Base-by-base conservation (phyloP, 2,888 invertebrate genomes). In the Euphydryas editha region DNA sequence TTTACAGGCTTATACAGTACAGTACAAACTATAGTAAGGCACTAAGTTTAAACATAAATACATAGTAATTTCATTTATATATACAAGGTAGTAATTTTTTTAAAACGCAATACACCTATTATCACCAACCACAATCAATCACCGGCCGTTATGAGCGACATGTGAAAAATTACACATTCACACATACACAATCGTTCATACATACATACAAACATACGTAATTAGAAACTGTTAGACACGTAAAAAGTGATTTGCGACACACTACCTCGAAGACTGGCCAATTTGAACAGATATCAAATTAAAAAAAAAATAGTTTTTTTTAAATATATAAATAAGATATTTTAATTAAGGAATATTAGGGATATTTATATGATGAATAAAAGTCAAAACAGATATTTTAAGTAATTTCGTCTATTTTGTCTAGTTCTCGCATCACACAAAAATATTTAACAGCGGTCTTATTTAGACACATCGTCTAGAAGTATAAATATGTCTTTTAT, bases 121-220 rank as follows among this genome's bases (percentile, higher is more conserved):
- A 51, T 51, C 24, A 24, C 24, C 13, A 20, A 59, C 17, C n/a
- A 17, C 44, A 24, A 24, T 24, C 59, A 17, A 59, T 44, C 20
- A 30, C 11, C 21, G 11, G 21, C n/a, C 13, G 7, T 44, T 59
- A 44, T 54, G 54, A 42, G 17, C 47, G 59, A 54, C 44, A 55
- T 59, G 64, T 54, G 64, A 64, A 44, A 59, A 54, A 36, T 59
- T 30, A 59, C 64, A 59, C 65, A 59, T 65, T 59, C 65, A 56
- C 65, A 59, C 59, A 59, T 55, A 65, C 64, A 24, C 57, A 39
- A 59, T 46, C 51, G 36, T 36, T 59, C 47, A 55, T 39, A 47
- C 8, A 30, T 8, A 30, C 30, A 30, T 30, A 30, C 30, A 30
- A 7, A 30, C 2, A 37, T 37, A 59, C 20, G 39, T 47, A 46